Base-by-base conservation (phyloP, 2,888 invertebrate species). In the Plagodis dolabraria region DNA sequence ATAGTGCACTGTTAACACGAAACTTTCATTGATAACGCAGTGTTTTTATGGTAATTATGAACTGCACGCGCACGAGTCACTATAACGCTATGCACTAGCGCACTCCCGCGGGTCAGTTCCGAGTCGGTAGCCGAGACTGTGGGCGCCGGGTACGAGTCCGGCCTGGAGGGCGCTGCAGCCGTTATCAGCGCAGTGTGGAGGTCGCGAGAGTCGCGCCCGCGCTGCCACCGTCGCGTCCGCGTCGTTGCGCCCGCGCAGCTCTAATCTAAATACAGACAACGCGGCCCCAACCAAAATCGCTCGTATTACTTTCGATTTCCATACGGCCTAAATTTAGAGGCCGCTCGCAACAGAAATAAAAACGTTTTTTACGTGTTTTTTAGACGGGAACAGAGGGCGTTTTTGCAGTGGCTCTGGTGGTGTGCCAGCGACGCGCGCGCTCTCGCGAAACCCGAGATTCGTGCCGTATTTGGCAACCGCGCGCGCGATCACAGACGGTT, bases 321-420 rank as follows among this genome's bases (percentile, higher is more conserved):
- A 87, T 90, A 87, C 90, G 87, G 85, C 90, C 92, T 92, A 92
- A 90, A 88, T 87, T 91, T 92, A 92, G 92, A 89, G 87, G 86
- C 84, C 85, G 89, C 87, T 87, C 79, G 84, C 85, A 84, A 86
- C 89, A 83, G 85, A 92, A 92, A 92, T 92, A 92, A 91, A 90
- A 89, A 82, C 79, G 86, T 86, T 88, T 90, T 90, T 91, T 92
- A 91, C 89, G 88, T 87, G 89, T 89, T 91, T 90, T 22, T 87
- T 87, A 89, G 89, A 83, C 88, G 83, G 85, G 88, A 87, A 86
- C 85, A 83, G 87, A 80, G 82, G 79, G 79, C 80, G 82, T 83
- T 85, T 83, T 83, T 80, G 83, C 85, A 82, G 82, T 79, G 74
- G 75, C 79, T 59, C 66, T 77, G 82, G 87, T 80, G 78, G 71